These are phyloP conservation scores for Drosophila cardini DNA, from an alignment of 1,140 invertebrate genomes.

Conservation along the genomic window DNA sequence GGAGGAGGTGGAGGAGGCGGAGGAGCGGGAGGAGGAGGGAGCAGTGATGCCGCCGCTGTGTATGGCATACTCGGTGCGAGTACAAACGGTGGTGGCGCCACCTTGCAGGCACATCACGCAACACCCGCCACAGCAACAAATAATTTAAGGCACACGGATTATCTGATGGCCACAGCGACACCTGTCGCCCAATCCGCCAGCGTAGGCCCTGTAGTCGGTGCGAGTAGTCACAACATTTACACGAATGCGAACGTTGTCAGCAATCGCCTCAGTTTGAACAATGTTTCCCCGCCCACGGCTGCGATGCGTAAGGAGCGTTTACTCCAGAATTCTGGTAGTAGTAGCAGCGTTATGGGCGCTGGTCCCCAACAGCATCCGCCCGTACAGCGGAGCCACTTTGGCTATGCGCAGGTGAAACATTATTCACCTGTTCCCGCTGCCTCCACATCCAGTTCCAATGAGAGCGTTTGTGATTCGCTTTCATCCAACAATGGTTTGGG, in stretches of 20 bases:
- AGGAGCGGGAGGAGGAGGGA: background rate
- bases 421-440: constrained; percentile 73
- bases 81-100: constrained; percentile 34
- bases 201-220: no score
- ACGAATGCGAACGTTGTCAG: constrained; percentile 43
- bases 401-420: constrained; percentile 72
- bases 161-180: constrained; percentile 72
- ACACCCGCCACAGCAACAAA: constrained; percentile 66
- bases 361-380: constrained; percentile 76
- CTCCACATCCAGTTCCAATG: constrained; percentile 89
- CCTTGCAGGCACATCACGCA: constrained; percentile 71
- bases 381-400: constrained; percentile 71
- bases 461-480: constrained; percentile 88
- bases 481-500: constrained; percentile 85
- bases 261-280: constrained; percentile 70
- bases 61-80: constrained; percentile 55
- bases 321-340: constrained; percentile 48
- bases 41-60: constrained; percentile 59
- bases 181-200: constrained; percentile 67
- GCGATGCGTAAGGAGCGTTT: constrained; percentile 70
- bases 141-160: constrained; percentile 71
- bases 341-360: constrained; percentile 34
- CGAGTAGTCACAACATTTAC: constrained; percentile 69
- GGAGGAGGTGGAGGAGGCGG: background rate
- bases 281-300: constrained; percentile 74